Conservation (phyloP, 2,888 invertebrate species). For the Lasioglossum pauxillum region DNA sequence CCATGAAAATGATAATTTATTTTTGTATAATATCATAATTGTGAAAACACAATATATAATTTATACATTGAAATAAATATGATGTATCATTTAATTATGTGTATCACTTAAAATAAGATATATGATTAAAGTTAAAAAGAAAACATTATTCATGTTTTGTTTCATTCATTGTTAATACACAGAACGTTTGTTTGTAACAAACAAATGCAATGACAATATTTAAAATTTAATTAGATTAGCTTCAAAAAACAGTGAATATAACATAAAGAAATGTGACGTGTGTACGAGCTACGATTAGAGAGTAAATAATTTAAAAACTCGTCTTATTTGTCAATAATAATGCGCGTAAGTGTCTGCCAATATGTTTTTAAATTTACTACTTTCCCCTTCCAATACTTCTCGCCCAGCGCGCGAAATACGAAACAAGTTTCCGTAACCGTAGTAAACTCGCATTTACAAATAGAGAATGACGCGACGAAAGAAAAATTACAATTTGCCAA, state of each 20-base stretch:
- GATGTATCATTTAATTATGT: too few species aligned
- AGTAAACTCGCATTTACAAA: not conserved
- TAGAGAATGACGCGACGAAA: not conserved
- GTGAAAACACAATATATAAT: not conserved
- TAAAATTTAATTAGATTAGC: too few species aligned
- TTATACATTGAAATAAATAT: too few species aligned
- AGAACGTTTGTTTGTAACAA: not conserved
- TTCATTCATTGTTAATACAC: not conserved
- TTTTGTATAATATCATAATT: not conserved
- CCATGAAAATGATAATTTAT: not conserved
- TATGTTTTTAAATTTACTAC: too few species aligned
- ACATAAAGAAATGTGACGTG: too few species aligned
- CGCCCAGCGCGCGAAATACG: not conserved
- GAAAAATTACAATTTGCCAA: not conserved
- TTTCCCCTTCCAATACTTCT: too few species aligned
- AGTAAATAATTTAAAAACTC: not conserved
- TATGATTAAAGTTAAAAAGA: not conserved
- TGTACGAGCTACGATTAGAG: not conserved
- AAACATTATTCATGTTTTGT: not conserved
- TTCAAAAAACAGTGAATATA: too few species aligned
- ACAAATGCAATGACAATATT: not conserved
- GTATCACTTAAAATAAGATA: not conserved
- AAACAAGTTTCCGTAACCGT: not conserved
- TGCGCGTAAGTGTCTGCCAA: not conserved
- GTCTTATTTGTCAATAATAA: not conserved